phyloP scores from a whole-genome alignment of 2,888 invertebrate species.

The Cabera pusaria region DNA sequence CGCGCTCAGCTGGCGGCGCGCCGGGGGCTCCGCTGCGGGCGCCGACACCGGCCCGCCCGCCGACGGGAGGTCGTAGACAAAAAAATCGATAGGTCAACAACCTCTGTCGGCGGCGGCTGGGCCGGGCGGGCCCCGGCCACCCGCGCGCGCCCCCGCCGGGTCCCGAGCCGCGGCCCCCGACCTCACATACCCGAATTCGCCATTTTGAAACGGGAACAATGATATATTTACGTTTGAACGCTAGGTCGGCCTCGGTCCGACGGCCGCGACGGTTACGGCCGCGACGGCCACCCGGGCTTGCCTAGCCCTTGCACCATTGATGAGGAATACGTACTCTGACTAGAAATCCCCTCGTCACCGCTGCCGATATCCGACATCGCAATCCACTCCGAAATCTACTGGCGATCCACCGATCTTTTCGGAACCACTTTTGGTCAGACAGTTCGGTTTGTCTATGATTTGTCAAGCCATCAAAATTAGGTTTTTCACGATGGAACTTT shows the following conservation, averaged over 20 bases:
- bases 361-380: conserved; percentile 91
- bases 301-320: conserved; percentile 48
- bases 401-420: conserved; percentile 78
- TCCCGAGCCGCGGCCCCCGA: conserved; percentile 38
- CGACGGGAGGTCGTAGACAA: conserved; percentile 77
- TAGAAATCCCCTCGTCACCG: conserved; percentile 90
- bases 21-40: conserved; percentile 48
- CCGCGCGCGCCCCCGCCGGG: conserved; percentile 56
- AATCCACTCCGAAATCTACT: conserved; percentile 82
- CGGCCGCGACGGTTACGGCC: conserved; percentile 51
- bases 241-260: conserved; percentile 53
- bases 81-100: conserved; percentile 83
- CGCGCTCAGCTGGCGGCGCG: conserved; percentile 52
- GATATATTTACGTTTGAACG: conserved; percentile 80
- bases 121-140: conserved; percentile 56
- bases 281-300: conserved; percentile 43
- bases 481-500: too few species aligned
- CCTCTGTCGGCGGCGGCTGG: conserved; percentile 68
- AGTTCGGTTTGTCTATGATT: conserved; percentile 70
- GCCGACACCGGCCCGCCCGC: conserved; percentile 65
- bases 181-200: conserved; percentile 68
- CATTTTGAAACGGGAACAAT: conserved; percentile 83
- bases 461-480: conserved; percentile 66
- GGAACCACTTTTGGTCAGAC: conserved; percentile 57
- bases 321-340: conserved; percentile 88